phyloP scores from a whole-genome alignment of 2,888 invertebrate species.

The Carabus problematicus region DNA sequence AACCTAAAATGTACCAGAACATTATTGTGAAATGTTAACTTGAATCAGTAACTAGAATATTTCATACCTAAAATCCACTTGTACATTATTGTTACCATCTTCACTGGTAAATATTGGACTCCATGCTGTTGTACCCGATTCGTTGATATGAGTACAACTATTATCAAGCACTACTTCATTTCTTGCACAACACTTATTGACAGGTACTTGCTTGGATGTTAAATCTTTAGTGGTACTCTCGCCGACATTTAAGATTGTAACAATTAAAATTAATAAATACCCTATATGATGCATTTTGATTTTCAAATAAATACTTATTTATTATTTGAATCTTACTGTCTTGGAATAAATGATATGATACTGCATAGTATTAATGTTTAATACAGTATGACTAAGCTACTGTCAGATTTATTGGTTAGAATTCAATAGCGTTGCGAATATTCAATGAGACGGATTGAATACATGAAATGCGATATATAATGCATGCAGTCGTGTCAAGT shows the following conservation, averaged over 20 bases:
- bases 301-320: not conserved
- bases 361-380: constrained; percentile 15
- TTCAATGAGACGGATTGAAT: too few species aligned
- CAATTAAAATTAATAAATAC: constrained; percentile 12
- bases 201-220: constrained; percentile 57
- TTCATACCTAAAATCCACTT: constrained; percentile 59
- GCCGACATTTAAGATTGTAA: constrained; percentile 7
- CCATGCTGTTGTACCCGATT: constrained; percentile 68
- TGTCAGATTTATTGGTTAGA: too few species aligned
- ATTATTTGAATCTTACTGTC: constrained; percentile 25
- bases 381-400: too few species aligned
- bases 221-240: constrained; percentile 12
- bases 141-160: constrained; percentile 68
- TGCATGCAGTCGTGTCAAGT: constrained; percentile 18
- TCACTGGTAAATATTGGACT: constrained; percentile 70
- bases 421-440: too few species aligned
- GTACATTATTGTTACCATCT: constrained; percentile 64
- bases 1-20: constrained; percentile 57
- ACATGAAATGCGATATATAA: too few species aligned
- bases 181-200: constrained; percentile 82
- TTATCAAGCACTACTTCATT: constrained; percentile 74
- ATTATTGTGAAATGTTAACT: constrained; percentile 12
- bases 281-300: constrained; percentile 22
- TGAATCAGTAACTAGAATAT: constrained; percentile 11
- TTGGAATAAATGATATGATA: constrained; percentile 29